A percentile compares a stretch with the other conserved stretches of the same genome.
phyloP scores from a whole-genome alignment of 2,888 invertebrate species.

The Leptogaster cylindrica region DNA sequence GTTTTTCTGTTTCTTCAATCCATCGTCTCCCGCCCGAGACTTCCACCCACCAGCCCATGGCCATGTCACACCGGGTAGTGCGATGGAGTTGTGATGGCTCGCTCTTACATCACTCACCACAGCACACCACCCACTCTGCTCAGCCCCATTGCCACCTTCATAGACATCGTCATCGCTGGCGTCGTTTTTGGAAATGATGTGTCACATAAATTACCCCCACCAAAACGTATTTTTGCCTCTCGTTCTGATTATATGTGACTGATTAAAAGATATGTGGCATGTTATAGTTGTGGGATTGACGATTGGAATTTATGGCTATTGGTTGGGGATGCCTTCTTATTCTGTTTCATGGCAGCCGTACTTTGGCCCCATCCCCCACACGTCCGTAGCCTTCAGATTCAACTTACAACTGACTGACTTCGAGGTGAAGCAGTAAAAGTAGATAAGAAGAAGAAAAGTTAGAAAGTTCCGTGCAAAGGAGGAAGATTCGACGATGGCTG shows the following conservation, averaged over 20 bases:
- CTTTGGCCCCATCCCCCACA: background rate
- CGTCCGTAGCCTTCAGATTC: background rate
- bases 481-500: conserved; percentile 29
- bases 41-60: background rate
- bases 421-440: conserved; percentile 21
- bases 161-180: conserved; percentile 41
- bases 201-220: conserved; percentile 49
- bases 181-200: conserved; percentile 49
- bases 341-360: background rate
- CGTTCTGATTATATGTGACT: conserved; percentile 49
- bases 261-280: conserved; percentile 49
- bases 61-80: background rate
- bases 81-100: conserved; percentile 6
- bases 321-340: conserved; percentile 9
- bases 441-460: conserved; percentile 34
- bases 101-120: conserved; percentile 23
- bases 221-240: conserved; percentile 45
- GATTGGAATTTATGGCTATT: conserved; percentile 48
- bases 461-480: conserved; percentile 19
- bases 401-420: too few relatives aligned
- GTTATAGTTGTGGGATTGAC: conserved; percentile 49
- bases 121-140: background rate
- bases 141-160: conserved; percentile 20
- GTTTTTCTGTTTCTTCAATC: conserved; percentile 33
- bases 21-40: background rate